Evolutionary conservation across 1,140 invertebrate species (phyloP).

Genomic region (Caenorhabditis remanei): DNA sequence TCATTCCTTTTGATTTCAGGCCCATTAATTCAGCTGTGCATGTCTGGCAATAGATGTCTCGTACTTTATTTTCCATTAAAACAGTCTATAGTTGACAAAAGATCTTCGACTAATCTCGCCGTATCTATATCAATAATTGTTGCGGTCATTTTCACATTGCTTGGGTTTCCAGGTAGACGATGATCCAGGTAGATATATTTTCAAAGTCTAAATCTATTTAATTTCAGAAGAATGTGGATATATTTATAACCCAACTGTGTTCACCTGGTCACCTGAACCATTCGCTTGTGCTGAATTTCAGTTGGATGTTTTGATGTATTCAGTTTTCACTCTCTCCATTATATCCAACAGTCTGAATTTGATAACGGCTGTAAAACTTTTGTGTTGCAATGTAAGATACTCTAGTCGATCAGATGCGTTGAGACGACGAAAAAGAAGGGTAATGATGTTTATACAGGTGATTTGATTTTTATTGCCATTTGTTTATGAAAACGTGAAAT

Average conservation of each 20-base stretch:
- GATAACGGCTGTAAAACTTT: not conserved
- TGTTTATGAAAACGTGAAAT: no score
- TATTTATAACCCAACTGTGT: not conserved
- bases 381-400: not conserved
- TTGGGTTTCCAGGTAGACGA: not conserved
- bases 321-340: not conserved
- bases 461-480: no score
- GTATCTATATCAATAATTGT: not conserved
- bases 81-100: not conserved
- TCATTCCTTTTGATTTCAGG: not conserved
- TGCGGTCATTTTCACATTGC: not conserved
- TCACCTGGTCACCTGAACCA: not conserved
- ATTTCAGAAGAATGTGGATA: constrained; percentile 6
- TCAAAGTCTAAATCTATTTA: not conserved
- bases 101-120: not conserved
- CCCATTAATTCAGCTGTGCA: not conserved
- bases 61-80: not conserved
- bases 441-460: constrained; percentile 16
- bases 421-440: not conserved
- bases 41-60: not conserved
- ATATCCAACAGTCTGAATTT: not conserved
- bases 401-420: not conserved
- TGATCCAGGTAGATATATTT: not conserved
- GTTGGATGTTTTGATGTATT: not conserved
- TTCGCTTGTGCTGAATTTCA: not conserved